Evolutionary conservation across 64 coral and sea anemone species (phyloP).

Genomic region (Acropora yongei): DNA sequence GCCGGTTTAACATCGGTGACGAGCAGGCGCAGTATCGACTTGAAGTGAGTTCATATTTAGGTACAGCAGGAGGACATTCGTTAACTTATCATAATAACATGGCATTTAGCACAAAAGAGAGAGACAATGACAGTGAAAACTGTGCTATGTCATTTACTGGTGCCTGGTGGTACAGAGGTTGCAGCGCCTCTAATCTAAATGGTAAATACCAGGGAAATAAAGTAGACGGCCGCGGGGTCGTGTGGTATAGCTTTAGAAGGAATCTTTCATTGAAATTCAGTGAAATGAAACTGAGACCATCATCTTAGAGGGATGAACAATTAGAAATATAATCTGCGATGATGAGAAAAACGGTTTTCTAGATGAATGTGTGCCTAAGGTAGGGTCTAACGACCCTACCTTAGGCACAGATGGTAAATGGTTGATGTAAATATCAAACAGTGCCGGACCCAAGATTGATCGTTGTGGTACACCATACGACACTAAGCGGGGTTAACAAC

Average conservation of each 20-base stretch:
- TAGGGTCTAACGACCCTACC: too few relatives aligned
- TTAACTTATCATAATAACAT: slow-evolving; percentile 59
- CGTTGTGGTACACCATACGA: too few relatives aligned
- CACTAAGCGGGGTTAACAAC: too few relatives aligned
- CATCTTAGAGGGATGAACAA: not conserved
- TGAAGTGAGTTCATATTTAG: slow-evolving; percentile 57
- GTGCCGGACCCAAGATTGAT: too few relatives aligned
- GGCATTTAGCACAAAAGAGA: slow-evolving; percentile 70
- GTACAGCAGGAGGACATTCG: slow-evolving; percentile 63
- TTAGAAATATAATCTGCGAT: too few relatives aligned
- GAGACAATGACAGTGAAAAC: slow-evolving; percentile 27
- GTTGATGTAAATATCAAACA: too few relatives aligned
- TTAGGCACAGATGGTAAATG: too few relatives aligned
- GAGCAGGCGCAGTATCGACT: slow-evolving; percentile 39
- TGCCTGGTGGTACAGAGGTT: slow-evolving; percentile 73
- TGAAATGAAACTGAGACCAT: slow-evolving; percentile 66
- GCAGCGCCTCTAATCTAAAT: slow-evolving; percentile 61
- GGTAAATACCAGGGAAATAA: slow-evolving; percentile 54
- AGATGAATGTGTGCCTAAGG: too few relatives aligned
- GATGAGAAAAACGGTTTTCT: too few relatives aligned
- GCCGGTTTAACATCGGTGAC: slow-evolving; percentile 27
- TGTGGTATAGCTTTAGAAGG: slow-evolving; percentile 37
- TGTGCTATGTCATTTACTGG: slow-evolving; percentile 45
- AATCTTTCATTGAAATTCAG: slow-evolving; percentile 41
- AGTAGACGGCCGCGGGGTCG: not conserved